Conservation (phyloP, 1,140 invertebrate species). For the Drosophila arawakana region DNA sequence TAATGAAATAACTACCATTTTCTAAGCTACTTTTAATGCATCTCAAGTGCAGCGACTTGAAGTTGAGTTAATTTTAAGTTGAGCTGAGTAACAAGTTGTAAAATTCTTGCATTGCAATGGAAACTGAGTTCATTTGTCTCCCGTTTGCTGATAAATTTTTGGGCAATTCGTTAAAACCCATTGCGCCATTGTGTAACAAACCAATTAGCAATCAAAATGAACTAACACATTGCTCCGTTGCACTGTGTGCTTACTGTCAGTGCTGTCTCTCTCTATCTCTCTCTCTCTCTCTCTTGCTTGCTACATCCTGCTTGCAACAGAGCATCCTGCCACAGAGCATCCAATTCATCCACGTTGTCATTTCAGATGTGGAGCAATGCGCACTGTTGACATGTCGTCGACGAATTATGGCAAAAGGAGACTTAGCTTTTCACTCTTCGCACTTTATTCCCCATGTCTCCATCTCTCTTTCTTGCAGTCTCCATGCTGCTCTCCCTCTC, state of each 20-base stretch:
- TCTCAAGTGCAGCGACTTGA: no score
- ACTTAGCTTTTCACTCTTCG: neutral
- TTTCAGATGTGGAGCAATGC: slow-evolving; percentile 55
- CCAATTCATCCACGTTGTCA: slow-evolving; percentile 31
- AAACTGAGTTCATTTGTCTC: slow-evolving; percentile 16
- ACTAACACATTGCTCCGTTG: slow-evolving; percentile 66
- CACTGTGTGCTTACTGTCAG: slow-evolving; percentile 19
- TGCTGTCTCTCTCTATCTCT: neutral
- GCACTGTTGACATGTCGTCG: slow-evolving; percentile 77
- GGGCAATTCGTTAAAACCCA: slow-evolving; percentile 81
- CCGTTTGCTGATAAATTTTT: slow-evolving; percentile 72
- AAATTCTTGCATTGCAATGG: neutral
- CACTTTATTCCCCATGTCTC: neutral
- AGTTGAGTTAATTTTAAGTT: no score
- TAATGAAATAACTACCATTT: no score
- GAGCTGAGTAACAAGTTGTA: neutral
- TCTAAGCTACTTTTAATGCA: no score
- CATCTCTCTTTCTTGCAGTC: neutral
- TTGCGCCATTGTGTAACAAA: slow-evolving; percentile 82
- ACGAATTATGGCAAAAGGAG: slow-evolving; percentile 70
- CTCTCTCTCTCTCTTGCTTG: neutral
- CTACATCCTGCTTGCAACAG: neutral
- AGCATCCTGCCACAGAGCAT: slow-evolving; percentile 5
- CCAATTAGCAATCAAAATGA: slow-evolving; percentile 84
- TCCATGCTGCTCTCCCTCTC: neutral